These are phyloP conservation scores for Strigops habroptila DNA, from an alignment of 2,113 vertebrate species.

Conservation along the genomic window DNA sequence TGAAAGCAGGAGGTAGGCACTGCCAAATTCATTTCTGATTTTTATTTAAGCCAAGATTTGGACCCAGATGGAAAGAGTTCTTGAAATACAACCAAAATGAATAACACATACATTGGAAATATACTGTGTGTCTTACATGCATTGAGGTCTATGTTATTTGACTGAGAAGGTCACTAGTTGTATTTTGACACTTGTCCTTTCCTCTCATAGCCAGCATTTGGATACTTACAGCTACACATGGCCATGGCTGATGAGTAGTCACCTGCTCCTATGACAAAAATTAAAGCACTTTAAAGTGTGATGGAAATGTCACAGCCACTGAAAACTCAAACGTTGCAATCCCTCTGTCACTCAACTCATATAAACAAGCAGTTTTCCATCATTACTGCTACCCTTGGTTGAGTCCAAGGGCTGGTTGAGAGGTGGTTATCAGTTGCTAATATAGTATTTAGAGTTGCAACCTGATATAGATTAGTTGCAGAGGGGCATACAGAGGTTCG, in stretches of 20 bases:
- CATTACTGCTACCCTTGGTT: background rate
- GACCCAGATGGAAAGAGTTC: background rate
- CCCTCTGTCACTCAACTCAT: background rate
- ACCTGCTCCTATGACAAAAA: background rate
- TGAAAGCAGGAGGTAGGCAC: background rate
- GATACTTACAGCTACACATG: background rate
- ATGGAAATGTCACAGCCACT: background rate
- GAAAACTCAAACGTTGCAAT: background rate
- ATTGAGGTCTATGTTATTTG: background rate
- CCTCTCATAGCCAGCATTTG: background rate
- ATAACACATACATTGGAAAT: background rate
- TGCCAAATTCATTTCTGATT: background rate
- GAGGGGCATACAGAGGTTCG: background rate
- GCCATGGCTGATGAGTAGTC: background rate
- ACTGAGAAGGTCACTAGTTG: background rate
- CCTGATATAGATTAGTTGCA: background rate
- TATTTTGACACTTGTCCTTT: background rate
- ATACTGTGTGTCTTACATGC: accelerated
- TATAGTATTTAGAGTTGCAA: background rate
- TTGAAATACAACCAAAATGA: background rate
- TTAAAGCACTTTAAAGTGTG: background rate
- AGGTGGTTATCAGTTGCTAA: background rate
- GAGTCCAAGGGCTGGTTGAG: background rate
- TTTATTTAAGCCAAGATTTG: background rate
- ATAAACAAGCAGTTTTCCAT: background rate